Evolutionary conservation across 37 sponge, comb jelly and placozoan genomes (phyloP).

Genomic region (Ephydatia muelleri): DNA sequence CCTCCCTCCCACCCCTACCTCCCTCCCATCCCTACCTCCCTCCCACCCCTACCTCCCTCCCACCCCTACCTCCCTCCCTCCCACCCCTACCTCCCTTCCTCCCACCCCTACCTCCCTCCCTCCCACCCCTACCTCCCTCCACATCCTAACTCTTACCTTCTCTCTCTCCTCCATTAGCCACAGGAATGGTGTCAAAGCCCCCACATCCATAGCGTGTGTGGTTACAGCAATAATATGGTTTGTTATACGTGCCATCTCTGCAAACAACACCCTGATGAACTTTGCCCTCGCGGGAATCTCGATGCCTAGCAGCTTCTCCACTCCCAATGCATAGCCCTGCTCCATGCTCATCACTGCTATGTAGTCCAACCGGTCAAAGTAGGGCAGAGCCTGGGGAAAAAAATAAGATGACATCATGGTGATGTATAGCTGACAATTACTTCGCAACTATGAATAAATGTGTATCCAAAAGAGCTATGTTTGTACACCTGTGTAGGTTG

Average conservation of each 20-base stretch:
- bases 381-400: slow-evolving; percentile 82
- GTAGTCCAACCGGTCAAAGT: slow-evolving; percentile 93
- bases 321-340: slow-evolving; percentile 79
- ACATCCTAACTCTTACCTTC: slow-evolving; percentile 35
- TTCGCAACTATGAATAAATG: too few relatives aligned
- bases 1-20: too few relatives aligned
- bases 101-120: not conserved
- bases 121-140: too few relatives aligned
- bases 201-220: slow-evolving; percentile 81
- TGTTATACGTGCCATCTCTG: slow-evolving; percentile 84
- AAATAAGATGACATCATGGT: not conserved
- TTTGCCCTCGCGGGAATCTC: slow-evolving; percentile 77
- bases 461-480: too few relatives aligned
- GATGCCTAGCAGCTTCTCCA: slow-evolving; percentile 79
- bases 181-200: slow-evolving; percentile 88
- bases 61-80: not conserved
- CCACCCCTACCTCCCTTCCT: not conserved
- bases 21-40: not conserved
- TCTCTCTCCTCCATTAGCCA: slow-evolving; percentile 94
- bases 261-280: slow-evolving; percentile 81
- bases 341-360: slow-evolving; percentile 93
- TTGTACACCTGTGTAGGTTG: too few relatives aligned
- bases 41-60: not conserved
- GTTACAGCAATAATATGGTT: slow-evolving; percentile 88
- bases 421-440: too few relatives aligned